Conservation (phyloP, 92 coral and sea anemone genomes). For the Palythoa caribaeorum region DNA sequence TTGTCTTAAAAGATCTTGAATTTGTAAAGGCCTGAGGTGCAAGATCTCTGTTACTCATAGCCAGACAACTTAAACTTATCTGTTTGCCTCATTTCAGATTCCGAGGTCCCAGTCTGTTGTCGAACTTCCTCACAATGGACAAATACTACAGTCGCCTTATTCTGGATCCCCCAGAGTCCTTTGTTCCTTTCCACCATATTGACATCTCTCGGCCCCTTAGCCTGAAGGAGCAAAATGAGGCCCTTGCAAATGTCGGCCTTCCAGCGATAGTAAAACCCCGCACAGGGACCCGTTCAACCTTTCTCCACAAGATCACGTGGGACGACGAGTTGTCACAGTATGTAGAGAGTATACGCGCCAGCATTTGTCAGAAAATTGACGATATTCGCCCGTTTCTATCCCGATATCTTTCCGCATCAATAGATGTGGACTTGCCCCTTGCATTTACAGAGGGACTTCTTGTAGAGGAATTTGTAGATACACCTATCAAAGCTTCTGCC, state of each 20-base stretch:
- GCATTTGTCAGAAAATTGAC: slow-evolving; percentile 12
- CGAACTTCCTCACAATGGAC: slow-evolving; percentile 46
- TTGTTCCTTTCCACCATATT: slow-evolving; percentile 29
- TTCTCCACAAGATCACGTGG: slow-evolving; percentile 46
- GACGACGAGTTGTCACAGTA: slow-evolving; percentile 8
- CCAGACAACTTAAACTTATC: background rate
- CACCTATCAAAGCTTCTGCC: slow-evolving; percentile 39
- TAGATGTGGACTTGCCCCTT: background rate
- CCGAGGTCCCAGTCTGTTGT: slow-evolving; percentile 27
- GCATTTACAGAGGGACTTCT: slow-evolving; percentile 27
- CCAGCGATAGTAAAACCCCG: slow-evolving; percentile 46
- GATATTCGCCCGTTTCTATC: slow-evolving; percentile 41
- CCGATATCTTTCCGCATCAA: slow-evolving; percentile 9
- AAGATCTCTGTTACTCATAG: no score
- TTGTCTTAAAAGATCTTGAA: no score
- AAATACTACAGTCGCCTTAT: slow-evolving; percentile 45
- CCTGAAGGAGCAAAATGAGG: slow-evolving; percentile 18
- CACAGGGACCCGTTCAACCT: slow-evolving; percentile 40
- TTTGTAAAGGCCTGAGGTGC: no score
- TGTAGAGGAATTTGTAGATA: slow-evolving; percentile 38
- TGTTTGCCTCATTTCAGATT: background rate
- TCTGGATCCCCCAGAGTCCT: slow-evolving; percentile 16
- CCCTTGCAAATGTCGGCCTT: slow-evolving; percentile 28
- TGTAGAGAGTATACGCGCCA: slow-evolving; percentile 31
- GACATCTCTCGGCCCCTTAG: slow-evolving; percentile 34